Base-by-base conservation (phyloP, 2,113 vertebrate genomes). In the Tauraco erythrolophus region DNA sequence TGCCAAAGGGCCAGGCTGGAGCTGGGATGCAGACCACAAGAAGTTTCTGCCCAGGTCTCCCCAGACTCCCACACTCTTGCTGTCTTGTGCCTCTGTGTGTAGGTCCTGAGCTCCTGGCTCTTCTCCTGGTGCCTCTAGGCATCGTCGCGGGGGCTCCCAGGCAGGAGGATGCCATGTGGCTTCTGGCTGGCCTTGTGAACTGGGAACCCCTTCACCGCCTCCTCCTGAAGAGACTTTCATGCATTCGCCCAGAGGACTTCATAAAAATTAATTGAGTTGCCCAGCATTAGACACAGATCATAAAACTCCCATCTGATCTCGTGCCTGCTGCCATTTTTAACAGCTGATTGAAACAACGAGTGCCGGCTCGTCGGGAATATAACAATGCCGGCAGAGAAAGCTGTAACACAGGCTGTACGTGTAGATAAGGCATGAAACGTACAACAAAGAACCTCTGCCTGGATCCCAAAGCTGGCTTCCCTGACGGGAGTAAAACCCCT, bases 221-320 rank as follows among this genome's bases (percentile, higher is more conserved):
- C 50, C 30, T 80, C 48, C 84, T 8, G 31, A 89, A 45, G 19
- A 79, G 53, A 71, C 45, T 85, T 61, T 86, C 46, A 19, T 35
- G 71, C 54, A 37, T 91, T 88, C 77, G 75, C 95, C 92, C 68
- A 61, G 83, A 80, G 86, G 94, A 94, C 93, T 88, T 77, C 0
- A 17, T 96, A 96, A 97, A 96, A 96, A 92, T 92, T 92, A 90
- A 94, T 94, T 91, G 94, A 94, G 94, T 94, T 69, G 94, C 91
- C 96, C 89, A 83, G 83, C 86, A 86, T 96, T 86, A 95, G 95
- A 77, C 71, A 95, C 88, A 94, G 91, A 65, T 94, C 86, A 90
- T 96, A 92, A 96, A 96, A 54, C 79, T 92, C 78, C 66, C 90
- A 92, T 94, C 90, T 94, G 93, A 95, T 97, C 94, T 54, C 19